A percentile compares a stretch with the other conserved stretches of the same genome.
These are phyloP conservation scores for Chionomys nivalis DNA, from an alignment of 2,113 vertebrate genomes.

Conservation along the genomic window DNA sequence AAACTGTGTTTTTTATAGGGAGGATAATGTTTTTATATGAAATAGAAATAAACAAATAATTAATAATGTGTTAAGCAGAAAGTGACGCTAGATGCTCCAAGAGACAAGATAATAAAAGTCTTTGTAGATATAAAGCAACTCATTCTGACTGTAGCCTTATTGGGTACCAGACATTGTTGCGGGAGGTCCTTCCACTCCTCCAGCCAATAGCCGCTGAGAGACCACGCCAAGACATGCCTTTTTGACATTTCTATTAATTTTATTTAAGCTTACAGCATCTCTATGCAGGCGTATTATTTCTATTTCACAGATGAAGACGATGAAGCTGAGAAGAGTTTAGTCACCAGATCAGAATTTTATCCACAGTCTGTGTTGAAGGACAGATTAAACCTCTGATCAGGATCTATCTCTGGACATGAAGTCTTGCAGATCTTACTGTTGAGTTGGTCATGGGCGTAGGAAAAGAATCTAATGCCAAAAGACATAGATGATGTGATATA, in stretches of 20 bases:
- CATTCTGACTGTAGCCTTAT: background rate
- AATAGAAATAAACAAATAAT: background rate
- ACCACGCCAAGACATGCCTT: background rate
- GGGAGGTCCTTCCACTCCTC: too few species aligned
- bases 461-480: background rate
- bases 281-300: slow-evolving; percentile 21
- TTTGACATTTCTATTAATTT: slow-evolving; percentile 15
- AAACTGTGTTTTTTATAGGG: background rate
- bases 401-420: background rate
- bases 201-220: too few species aligned
- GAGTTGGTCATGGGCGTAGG: background rate
- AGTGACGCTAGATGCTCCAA: background rate
- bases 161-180: background rate
- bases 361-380: background rate
- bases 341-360: background rate
- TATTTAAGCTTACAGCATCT: background rate
- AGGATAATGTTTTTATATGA: background rate
- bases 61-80: background rate
- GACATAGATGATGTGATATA: background rate
- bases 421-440: background rate
- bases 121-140: slow-evolving; percentile 1
- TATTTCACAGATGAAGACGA: background rate
- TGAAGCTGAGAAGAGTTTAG: background rate
- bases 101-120: background rate
- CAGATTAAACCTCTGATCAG: background rate